Evolutionary conservation across 2,797 vertebrate genomes (phyloP).

Genomic region (Myotis planiceps): DNA sequence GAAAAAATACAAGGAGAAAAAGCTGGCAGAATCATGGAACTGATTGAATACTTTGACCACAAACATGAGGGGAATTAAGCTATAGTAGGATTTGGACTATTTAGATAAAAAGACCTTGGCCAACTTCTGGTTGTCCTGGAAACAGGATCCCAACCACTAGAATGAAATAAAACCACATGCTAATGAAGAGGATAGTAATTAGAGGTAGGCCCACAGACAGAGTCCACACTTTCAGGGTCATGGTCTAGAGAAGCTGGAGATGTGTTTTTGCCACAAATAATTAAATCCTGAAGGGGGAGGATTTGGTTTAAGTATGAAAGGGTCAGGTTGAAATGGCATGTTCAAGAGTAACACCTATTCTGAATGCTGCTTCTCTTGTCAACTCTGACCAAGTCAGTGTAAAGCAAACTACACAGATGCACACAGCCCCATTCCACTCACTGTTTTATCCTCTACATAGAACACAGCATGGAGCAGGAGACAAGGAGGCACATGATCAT

Average conservation of each 20-base stretch:
- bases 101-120: background rate
- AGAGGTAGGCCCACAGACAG: background rate
- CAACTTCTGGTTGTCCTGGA: constrained; percentile 25
- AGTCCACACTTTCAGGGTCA: background rate
- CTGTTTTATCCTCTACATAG: background rate
- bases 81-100: background rate
- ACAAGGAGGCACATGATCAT: background rate
- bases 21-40: background rate
- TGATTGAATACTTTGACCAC: background rate
- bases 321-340: background rate
- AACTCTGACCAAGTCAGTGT: background rate
- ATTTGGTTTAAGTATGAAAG: background rate
- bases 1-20: background rate
- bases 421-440: background rate
- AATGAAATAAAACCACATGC: background rate
- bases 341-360: background rate
- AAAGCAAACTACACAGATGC: background rate
- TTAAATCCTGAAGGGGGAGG: background rate
- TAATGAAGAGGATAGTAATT: constrained; percentile 28
- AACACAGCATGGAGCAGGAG: background rate
- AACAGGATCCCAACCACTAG: constrained; percentile 35
- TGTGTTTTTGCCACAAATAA: constrained; percentile 2
- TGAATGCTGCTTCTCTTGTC: background rate
- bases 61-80: background rate
- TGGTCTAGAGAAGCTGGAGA: background rate